phyloP scores from a whole-genome alignment of 2,888 invertebrate species.

The Oxyteleia sp. region DNA sequence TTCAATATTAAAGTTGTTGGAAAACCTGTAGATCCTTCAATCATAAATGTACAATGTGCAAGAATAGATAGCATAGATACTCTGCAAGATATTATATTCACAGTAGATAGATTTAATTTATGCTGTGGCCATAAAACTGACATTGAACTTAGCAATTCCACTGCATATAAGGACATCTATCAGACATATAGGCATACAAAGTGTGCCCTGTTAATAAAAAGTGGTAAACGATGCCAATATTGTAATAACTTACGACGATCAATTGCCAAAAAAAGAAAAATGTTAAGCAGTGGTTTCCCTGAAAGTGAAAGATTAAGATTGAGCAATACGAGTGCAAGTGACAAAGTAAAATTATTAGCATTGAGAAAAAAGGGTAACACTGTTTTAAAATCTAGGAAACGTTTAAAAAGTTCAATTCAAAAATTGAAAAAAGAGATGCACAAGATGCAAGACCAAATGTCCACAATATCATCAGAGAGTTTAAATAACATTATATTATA shows the following conservation, averaged over 20 bases:
- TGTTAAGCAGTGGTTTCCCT: neutral
- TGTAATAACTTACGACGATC: conserved; percentile 6
- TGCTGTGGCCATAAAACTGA: conserved; percentile 16
- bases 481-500: neutral
- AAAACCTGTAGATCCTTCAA: neutral
- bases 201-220: conserved; percentile 3
- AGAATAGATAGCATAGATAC: neutral
- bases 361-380: neutral
- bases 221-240: conserved; percentile 15
- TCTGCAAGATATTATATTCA: neutral
- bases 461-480: neutral
- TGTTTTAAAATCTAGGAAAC: neutral
- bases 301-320: neutral
- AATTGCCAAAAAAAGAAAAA: neutral
- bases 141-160: neutral
- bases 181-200: conserved; percentile 10
- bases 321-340: neutral
- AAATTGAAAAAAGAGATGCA: neutral
- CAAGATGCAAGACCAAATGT: neutral
- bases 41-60: neutral
- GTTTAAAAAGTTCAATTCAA: neutral
- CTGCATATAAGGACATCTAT: conserved; percentile 12
- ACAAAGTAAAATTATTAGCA: neutral
- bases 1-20: neutral
- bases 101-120: conserved; percentile 3